Base-by-base conservation (phyloP, 2,888 invertebrate genomes). In the Catotricha subobsoleta region DNA sequence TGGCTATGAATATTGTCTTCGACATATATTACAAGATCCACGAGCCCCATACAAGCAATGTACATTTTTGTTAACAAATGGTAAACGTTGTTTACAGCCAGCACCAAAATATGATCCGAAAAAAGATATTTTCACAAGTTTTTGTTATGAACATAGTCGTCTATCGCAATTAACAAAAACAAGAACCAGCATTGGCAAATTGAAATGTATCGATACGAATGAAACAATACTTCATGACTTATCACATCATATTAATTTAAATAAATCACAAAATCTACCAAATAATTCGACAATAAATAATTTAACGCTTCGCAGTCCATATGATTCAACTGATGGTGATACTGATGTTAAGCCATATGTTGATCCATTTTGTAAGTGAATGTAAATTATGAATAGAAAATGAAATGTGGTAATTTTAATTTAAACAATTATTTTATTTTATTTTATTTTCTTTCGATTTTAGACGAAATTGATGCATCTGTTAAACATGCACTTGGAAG, bases 31-130 rank as follows among this genome's bases (percentile, higher is more conserved):
- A 39, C 74, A 78, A 49, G 92, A 94, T 57, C 72, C 79, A 6
- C 69, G 65, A 10, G 86, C 91, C 1, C 88, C 90, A 1, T 95
- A 75, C 58, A 76, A 74, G 46, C 83, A 80, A 48, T 95, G 94
- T 56, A 67, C 71, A 1, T 80, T 72, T 57, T 67, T 78, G 47
- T 50, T 72, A 21, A 71, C 69, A 40, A 80, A 74, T 46, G 78
- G 77, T 0, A 76, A 79, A 48, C 68, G 80, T 45, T 91, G 91
- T 56, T 63, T 69, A n/a, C 70, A 78, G 52, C 79, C 88, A 1
- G 81, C 86, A 2, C 77, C 79, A 0, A 76, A 74, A 55, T 62
- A 68, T 31, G 81, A 82, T 43, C 76, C 77, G 37, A 76, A 74
- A 53, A 76, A 76, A 53, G 80, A 81, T 48, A 61, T 43, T 18